Base-by-base conservation (phyloP, 2,113 vertebrate genomes). In the Platysteira castanea region DNA sequence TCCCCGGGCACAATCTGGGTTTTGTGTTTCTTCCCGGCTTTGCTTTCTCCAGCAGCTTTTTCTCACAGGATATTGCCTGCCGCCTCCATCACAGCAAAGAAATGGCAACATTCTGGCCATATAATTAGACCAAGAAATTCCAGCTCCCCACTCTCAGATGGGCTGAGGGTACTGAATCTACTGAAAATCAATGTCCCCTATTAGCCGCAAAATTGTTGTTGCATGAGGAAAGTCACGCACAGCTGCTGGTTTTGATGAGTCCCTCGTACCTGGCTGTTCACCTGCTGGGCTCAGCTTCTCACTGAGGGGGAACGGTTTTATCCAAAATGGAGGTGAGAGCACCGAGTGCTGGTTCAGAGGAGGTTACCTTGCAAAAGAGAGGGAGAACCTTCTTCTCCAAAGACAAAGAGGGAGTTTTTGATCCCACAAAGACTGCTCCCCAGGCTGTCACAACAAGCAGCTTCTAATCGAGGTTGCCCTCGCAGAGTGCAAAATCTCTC, bases 131-230 rank as follows among this genome's bases (percentile, higher is more conserved):
- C 1, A 16, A 91, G 91, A 76, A 84, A 95, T 96, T 95, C 81
- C 82, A 76, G 41, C 81, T 92, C 61, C 35, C 54, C 37, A 26
- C 89, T 91, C 81, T 50, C 28, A 46, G 37, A 79, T 6, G 37
- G 74, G 92, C 56, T 60, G 49, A 69, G 39, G 42, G 49, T 75
- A 85, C n/a, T 60, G 70, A 94, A 79, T 91, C 69, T 35, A 42
- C 87, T 91, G 93, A 82, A 96, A 96, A 95, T 95, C 95, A 80
- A 86, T 95, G 92, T 78, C 67, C 79, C n/a, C 68, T 59, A 42
- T 90, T 80, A 96, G 81, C 65, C 56, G n/a, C 74, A 78, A 68
- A 92, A 91, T 75, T 81, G 77, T 81, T 93, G 91, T 93, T 92
- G 53, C 63, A 69, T 70, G 76, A 84, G 82, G 89, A 81, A 63